These are phyloP conservation scores for Lordiphosa mommai DNA, from an alignment of 1,140 invertebrate genomes.

Conservation along the genomic window DNA sequence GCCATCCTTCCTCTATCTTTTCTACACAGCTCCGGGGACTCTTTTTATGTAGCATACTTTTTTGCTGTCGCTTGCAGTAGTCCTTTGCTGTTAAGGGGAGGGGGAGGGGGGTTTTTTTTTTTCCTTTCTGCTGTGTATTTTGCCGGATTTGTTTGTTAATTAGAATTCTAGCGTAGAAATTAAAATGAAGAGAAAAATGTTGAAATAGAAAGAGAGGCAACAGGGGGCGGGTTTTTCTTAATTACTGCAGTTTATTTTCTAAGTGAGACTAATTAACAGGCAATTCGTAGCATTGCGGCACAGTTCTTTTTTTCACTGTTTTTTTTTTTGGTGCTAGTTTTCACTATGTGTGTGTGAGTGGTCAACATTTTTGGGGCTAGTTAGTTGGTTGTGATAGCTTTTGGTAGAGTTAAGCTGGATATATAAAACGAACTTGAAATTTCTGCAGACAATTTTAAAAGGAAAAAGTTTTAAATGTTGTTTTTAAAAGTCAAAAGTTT, in stretches of 20 bases:
- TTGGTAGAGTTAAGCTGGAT: too few species aligned
- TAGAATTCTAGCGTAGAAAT: conserved; percentile 78
- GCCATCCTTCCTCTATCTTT: background rate
- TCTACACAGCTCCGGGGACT: background rate
- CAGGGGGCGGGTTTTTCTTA: conserved; percentile 41
- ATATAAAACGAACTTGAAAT: conserved; percentile 26
- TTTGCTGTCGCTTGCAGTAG: conserved; percentile 40
- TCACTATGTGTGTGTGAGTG: conserved; percentile 19
- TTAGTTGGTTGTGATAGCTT: conserved; percentile 53
- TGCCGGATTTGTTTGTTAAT: conserved; percentile 78
- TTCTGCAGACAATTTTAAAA: conserved; percentile 11
- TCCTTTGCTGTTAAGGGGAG: background rate
- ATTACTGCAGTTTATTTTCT: conserved; percentile 80
- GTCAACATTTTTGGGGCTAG: conserved; percentile 57
- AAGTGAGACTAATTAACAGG: conserved; percentile 79
- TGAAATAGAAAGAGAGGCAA: conserved; percentile 6
- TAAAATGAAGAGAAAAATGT: conserved; percentile 42
- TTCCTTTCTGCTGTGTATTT: conserved; percentile 61
- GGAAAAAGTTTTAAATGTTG: conserved; percentile 2
- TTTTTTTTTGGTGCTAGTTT: conserved; percentile 4
- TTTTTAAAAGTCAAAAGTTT: conserved; percentile 18
- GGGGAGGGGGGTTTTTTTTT: conserved; percentile 11
- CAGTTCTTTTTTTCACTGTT: conserved; percentile 27
- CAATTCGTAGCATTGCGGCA: conserved; percentile 74
- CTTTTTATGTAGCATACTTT: conserved; percentile 70